Percentiles rank a stretch among this genome's conserved stretches.
phyloP scores from a whole-genome alignment of 64 coral and sea anemone genomes.

The Cladopsammia gracilis region DNA sequence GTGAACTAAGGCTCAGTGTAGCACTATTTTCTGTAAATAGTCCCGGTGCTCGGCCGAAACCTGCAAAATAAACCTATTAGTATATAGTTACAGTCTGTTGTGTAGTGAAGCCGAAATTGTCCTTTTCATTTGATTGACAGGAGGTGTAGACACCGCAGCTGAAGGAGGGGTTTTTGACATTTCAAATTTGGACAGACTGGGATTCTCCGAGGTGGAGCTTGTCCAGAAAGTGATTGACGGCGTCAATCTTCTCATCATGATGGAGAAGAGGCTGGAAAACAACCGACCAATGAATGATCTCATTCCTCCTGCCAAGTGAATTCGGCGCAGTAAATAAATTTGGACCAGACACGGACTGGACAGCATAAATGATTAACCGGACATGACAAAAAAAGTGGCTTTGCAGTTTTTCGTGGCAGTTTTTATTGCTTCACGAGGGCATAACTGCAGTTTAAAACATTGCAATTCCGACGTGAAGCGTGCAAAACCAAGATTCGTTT shows the following conservation, averaged over 20 bases:
- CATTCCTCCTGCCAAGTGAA: constrained; percentile 20
- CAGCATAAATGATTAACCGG: background rate
- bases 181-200: constrained; percentile 86
- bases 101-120: too few species aligned
- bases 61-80: too few species aligned
- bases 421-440: constrained; percentile 30
- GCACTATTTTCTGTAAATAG: too few species aligned
- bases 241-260: constrained; percentile 52
- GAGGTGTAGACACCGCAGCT: constrained; percentile 89
- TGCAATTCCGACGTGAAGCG: background rate
- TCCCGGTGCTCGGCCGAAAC: too few species aligned
- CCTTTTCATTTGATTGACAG: background rate
- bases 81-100: too few species aligned
- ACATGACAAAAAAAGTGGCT: background rate
- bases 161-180: constrained; percentile 90
- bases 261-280: constrained; percentile 65
- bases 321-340: background rate
- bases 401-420: constrained; percentile 44
- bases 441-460: background rate
- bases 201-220: constrained; percentile 88
- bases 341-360: background rate
- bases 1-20: too few species aligned
- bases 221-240: constrained; percentile 85
- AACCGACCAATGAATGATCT: constrained; percentile 52
- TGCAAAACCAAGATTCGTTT: too few species aligned